Percentiles rank a stretch among this genome's conserved stretches.
Evolutionary conservation across 2,888 invertebrate species (phyloP).

Genomic region (Cryptophagus acutangulus): DNA sequence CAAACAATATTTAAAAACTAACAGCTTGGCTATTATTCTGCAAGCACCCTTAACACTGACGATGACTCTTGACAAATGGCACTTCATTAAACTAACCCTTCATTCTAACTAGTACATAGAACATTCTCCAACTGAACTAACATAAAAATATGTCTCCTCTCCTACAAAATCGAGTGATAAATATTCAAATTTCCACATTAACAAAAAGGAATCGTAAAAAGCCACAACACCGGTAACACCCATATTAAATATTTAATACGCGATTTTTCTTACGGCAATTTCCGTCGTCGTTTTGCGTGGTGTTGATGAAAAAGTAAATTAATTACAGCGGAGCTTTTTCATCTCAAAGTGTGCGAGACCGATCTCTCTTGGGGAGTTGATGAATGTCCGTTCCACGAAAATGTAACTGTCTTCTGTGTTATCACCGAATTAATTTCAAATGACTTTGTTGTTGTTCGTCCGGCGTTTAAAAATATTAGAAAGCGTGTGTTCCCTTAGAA

Average conservation of each 20-base stretch:
- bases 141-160: not conserved
- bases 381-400: slow-evolving; percentile 9
- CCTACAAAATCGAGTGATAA: no score
- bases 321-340: slow-evolving; percentile 11
- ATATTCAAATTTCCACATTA: not conserved
- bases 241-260: slow-evolving; percentile 16
- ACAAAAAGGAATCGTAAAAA: not conserved
- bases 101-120: slow-evolving; percentile 9
- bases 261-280: slow-evolving; percentile 8
- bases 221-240: not conserved
- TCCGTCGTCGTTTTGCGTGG: slow-evolving; percentile 4
- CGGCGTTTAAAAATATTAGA: not conserved
- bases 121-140: not conserved
- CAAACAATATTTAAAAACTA: slow-evolving; percentile 26
- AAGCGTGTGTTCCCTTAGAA: slow-evolving; percentile 1
- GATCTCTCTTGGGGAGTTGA: slow-evolving; percentile 12
- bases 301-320: no score
- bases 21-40: slow-evolving; percentile 28
- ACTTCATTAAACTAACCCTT: slow-evolving; percentile 34
- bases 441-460: slow-evolving; percentile 17
- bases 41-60: slow-evolving; percentile 25
- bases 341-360: slow-evolving; percentile 5
- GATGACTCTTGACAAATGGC: slow-evolving; percentile 33
- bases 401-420: slow-evolving; percentile 9
- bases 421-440: slow-evolving; percentile 19